These are phyloP conservation scores for Brachyhypopomus occidentalis DNA, from an alignment of 2,113 vertebrate species.

Conservation along the genomic window DNA sequence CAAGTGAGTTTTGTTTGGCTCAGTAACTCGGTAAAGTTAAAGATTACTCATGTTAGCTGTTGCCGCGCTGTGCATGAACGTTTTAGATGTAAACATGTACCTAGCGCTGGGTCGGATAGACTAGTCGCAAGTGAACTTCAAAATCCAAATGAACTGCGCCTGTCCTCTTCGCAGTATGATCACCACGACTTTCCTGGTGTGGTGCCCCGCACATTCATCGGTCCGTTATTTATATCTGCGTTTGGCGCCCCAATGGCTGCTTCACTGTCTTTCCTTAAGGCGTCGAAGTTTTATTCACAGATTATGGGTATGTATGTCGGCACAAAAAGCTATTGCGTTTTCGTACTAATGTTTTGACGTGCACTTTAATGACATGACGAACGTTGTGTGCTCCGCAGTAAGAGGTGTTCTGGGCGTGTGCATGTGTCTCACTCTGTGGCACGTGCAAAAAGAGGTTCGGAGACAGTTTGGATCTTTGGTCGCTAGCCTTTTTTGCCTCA, in stretches of 20 bases:
- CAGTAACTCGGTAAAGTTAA: too few species aligned
- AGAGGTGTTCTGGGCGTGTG: conserved; percentile 82
- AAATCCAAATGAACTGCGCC: too few species aligned
- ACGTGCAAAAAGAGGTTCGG: conserved; percentile 83
- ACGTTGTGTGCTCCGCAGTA: conserved; percentile 71
- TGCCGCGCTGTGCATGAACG: too few species aligned
- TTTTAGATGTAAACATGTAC: too few species aligned
- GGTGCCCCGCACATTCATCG: conserved; percentile 92
- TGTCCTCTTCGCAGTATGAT: conserved; percentile 81
- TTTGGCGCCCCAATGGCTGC: conserved; percentile 81
- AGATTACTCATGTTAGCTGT: too few species aligned
- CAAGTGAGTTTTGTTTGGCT: too few species aligned
- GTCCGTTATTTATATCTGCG: conserved; percentile 81
- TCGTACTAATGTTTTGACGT: not conserved
- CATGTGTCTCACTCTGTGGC: conserved; percentile 83
- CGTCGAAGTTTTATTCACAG: conserved; percentile 87
- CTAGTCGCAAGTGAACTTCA: not conserved
- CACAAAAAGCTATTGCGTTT: not conserved
- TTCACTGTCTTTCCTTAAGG: conserved; percentile 74
- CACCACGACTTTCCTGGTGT: conserved; percentile 94
- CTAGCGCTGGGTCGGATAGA: not conserved
- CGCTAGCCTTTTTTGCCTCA: conserved; percentile 84
- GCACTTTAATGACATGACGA: not conserved
- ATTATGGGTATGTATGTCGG: conserved; percentile 57
- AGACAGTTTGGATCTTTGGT: conserved; percentile 87